Evolutionary conservation across 1,140 invertebrate genomes (phyloP).

Genomic region (Drosophila hydei): DNA sequence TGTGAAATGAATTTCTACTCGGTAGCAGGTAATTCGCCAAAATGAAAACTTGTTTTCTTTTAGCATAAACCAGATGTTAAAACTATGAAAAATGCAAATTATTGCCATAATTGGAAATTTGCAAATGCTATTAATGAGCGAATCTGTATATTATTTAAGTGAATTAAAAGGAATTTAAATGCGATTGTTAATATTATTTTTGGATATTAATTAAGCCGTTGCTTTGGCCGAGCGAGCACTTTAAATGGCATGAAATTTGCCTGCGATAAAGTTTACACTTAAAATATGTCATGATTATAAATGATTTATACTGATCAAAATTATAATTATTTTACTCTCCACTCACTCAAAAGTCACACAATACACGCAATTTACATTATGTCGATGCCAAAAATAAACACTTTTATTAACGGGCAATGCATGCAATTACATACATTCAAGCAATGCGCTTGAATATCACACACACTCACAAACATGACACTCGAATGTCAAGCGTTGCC

Average conservation of each 20-base stretch:
- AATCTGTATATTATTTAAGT: too few species aligned
- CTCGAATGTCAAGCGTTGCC: neutral
- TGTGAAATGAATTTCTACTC: neutral
- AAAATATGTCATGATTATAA: neutral
- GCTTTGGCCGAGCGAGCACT: neutral
- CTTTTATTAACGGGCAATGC: conserved; percentile 31
- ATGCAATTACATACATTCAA: conserved; percentile 41
- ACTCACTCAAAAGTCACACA: conserved; percentile 17
- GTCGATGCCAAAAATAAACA: conserved; percentile 16
- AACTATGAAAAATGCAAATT: too few species aligned
- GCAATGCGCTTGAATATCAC: conserved; percentile 10
- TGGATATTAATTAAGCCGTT: neutral
- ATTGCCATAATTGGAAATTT: too few species aligned
- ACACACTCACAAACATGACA: conserved; percentile 5
- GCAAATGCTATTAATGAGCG: too few species aligned
- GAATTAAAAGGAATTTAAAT: neutral
- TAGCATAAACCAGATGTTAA: too few species aligned
- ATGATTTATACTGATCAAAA: neutral
- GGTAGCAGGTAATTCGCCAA: neutral
- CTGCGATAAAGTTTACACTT: neutral
- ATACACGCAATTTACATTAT: conserved; percentile 35
- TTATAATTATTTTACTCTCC: neutral
- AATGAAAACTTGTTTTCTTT: neutral
- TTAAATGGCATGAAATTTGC: conserved; percentile 14
- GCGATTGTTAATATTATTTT: neutral